phyloP scores from a whole-genome alignment of 2,113 vertebrate species.

The Propithecus coquereli region DNA sequence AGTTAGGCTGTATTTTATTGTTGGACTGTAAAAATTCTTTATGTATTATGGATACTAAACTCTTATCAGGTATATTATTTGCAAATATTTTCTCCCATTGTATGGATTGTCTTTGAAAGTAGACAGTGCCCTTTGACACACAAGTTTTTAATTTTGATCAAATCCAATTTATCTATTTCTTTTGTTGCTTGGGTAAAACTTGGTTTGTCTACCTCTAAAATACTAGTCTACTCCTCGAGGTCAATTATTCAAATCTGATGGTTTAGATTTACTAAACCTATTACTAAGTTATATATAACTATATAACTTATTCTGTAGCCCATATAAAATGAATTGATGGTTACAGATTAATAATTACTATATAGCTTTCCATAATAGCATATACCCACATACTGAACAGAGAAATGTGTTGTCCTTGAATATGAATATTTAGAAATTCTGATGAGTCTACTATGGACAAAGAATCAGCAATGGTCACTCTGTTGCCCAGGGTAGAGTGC shows the following conservation, averaged over 20 bases:
- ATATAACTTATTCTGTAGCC: neutral
- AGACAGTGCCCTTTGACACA: neutral
- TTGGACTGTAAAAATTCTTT: neutral
- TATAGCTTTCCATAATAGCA: neutral
- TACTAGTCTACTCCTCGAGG: neutral
- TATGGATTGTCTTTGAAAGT: neutral
- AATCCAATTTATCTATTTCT: constrained; percentile 1
- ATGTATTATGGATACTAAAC: neutral
- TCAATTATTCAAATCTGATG: neutral
- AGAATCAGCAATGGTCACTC: neutral
- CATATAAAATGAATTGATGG: neutral
- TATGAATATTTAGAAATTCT: neutral
- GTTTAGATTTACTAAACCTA: neutral
- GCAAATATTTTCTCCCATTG: neutral
- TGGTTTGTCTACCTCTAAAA: neutral
- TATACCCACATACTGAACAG: neutral
- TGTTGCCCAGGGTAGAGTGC: neutral
- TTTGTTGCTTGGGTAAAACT: neutral
- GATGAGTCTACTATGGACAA: neutral
- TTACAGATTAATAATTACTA: neutral
- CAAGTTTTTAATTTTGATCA: neutral
- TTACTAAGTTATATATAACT: neutral
- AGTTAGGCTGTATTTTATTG: neutral
- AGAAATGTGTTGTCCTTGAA: neutral
- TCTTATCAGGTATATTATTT: neutral